Conservation (phyloP, 2,888 invertebrate genomes). For the Cephus sareptanus region DNA sequence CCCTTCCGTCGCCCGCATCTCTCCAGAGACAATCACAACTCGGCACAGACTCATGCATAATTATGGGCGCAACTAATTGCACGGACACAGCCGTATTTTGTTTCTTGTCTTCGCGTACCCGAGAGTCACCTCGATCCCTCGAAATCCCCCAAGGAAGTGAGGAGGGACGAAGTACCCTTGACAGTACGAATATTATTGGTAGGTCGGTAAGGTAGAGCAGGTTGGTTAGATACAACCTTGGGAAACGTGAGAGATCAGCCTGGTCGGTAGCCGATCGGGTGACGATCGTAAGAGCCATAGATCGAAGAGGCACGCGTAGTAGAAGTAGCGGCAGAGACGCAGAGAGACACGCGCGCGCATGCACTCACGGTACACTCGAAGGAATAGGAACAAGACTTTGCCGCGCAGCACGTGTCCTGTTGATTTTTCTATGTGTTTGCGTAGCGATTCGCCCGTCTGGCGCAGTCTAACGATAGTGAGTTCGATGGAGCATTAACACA, state of each 20-base stretch:
- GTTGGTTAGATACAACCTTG: background rate
- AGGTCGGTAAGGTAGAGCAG: background rate
- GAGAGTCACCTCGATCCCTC: background rate
- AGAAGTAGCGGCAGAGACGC: background rate
- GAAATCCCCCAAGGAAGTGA: background rate
- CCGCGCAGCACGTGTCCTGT: constrained; percentile 9
- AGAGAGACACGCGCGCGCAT: background rate
- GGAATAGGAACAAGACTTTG: constrained; percentile 60
- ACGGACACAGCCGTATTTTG: background rate
- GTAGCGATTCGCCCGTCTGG: background rate
- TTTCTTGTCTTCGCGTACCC: background rate
- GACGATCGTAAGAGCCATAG: background rate
- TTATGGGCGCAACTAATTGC: background rate
- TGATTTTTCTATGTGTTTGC: background rate
- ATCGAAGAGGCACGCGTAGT: background rate
- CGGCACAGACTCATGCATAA: background rate
- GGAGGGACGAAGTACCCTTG: background rate
- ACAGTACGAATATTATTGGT: background rate
- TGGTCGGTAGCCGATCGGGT: background rate
- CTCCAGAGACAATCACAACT: background rate
- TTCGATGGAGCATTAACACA: constrained; percentile 26
- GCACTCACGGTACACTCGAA: constrained; percentile 39
- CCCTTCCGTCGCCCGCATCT: background rate
- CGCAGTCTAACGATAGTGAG: constrained; percentile 13
- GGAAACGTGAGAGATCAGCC: background rate